These are phyloP conservation scores for Astreopora myriophthalma DNA, from an alignment of 64 coral and sea anemone species.

Conservation along the genomic window DNA sequence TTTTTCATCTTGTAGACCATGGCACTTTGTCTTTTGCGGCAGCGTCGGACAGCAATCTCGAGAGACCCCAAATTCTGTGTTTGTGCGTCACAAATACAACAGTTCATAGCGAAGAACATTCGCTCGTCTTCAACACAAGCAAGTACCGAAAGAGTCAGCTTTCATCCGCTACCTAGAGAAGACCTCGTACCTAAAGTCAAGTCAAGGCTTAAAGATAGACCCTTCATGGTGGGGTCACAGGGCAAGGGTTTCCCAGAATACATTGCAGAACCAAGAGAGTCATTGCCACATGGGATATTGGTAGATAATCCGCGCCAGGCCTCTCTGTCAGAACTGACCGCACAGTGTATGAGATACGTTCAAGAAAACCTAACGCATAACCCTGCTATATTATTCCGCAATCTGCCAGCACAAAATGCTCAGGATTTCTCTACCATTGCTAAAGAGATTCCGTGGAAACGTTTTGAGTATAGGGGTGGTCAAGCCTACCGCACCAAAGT, in stretches of 20 bases:
- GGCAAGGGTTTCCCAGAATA: slow-evolving; percentile 33
- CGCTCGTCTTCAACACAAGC: neutral
- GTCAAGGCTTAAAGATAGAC: neutral
- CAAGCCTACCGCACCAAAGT: neutral
- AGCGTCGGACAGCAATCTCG: neutral
- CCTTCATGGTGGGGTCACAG: neutral
- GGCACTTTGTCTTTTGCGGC: neutral
- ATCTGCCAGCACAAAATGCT: slow-evolving; percentile 4
- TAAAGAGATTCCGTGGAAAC: neutral
- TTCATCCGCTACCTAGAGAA: neutral
- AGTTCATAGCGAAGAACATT: neutral
- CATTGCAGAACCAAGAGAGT: slow-evolving; percentile 21
- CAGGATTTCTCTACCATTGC: slow-evolving; percentile 29
- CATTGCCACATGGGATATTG: neutral
- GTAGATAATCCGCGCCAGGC: neutral
- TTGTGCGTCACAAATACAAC: neutral
- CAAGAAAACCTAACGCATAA: neutral
- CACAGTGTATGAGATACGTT: neutral
- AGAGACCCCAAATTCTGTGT: neutral
- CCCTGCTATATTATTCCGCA: slow-evolving; percentile 38
- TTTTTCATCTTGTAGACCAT: neutral
- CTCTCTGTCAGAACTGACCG: neutral
- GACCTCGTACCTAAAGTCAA: neutral
- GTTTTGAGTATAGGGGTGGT: slow-evolving; percentile 26
- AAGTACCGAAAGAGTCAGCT: neutral